phyloP scores from a whole-genome alignment of 2,113 vertebrate genomes.

The Pelmatolapia mariae region DNA sequence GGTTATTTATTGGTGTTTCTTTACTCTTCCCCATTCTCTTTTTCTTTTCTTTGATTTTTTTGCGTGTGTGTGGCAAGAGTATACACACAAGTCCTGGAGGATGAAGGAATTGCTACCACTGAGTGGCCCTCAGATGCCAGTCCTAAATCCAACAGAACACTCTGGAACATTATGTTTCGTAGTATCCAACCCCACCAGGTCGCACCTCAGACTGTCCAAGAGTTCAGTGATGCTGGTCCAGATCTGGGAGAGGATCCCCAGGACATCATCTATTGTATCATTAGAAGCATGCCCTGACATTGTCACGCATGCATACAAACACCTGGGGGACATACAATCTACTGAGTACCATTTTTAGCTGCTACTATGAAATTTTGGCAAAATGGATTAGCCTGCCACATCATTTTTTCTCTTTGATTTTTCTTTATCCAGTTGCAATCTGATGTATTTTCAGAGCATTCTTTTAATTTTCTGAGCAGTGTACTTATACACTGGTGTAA shows the following conservation, averaged over 20 bases:
- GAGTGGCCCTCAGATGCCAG: rapidly evolving
- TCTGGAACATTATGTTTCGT: neutral
- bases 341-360: neutral
- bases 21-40: neutral
- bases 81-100: neutral
- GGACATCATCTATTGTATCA: neutral
- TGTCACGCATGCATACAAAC: neutral
- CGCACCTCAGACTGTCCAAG: neutral
- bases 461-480: neutral
- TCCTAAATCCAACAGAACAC: neutral
- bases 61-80: neutral
- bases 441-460: neutral
- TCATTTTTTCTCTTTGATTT: neutral
- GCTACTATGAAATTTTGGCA: neutral
- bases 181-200: neutral
- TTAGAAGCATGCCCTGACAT: neutral
- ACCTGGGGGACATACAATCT: neutral
- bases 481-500: neutral
- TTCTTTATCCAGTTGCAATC: neutral
- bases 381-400: neutral
- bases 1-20: neutral
- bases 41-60: neutral
- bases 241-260: neutral
- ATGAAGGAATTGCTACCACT: neutral
- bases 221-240: neutral